Base-by-base conservation (phyloP, 2,113 vertebrate genomes). In the Caranx melampygus region DNA sequence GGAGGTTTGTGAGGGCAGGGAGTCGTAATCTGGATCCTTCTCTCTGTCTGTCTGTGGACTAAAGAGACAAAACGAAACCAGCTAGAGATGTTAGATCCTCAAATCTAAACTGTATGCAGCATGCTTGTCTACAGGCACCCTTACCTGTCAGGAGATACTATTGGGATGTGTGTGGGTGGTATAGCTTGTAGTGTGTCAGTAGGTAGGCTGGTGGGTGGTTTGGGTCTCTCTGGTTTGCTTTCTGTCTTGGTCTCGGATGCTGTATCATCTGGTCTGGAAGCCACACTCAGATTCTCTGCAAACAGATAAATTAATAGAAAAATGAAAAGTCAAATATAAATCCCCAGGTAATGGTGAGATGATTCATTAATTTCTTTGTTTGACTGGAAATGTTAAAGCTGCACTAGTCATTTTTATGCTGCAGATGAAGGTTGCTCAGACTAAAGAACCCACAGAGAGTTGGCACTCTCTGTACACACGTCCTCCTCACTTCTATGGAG, bases 21-120 rank as follows among this genome's bases (percentile, higher is more conserved):
- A 97, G 59, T 98, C 95, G 63, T 99, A 99, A 92, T 98, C 97
- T 26, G 97, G 97, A 75, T 98, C 97, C 72, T 96, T 96, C 84
- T 97, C 97, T 85, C 97, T 95, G 92, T 93, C 96, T 59, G 96
- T 97, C 95, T 98, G 97, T 67, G 97, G 97, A 93, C 97, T 99
- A 90, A 51, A 93, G 79, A 92, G n/a, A 75, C 7, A 58, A 75
- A 55, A 81, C 35, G 20, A 44, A 61, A 65, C 85, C 26, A 87
- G 3, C 44, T 40, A 34, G 16, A 33, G 35, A 14, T n/a, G 51
- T 51, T 72, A 14, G 8, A 42, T 8, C 44, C 37, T 61, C 18
- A 1, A 20, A 16, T 14, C 21, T 49, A 20, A 21, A 42, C 3
- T 14, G 26, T 33, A 21, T 68, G 59, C 3, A 6, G 63, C 33